phyloP scores from a whole-genome alignment of 35 echinoderm and acorn worm species.

The Chiridota heheva region DNA sequence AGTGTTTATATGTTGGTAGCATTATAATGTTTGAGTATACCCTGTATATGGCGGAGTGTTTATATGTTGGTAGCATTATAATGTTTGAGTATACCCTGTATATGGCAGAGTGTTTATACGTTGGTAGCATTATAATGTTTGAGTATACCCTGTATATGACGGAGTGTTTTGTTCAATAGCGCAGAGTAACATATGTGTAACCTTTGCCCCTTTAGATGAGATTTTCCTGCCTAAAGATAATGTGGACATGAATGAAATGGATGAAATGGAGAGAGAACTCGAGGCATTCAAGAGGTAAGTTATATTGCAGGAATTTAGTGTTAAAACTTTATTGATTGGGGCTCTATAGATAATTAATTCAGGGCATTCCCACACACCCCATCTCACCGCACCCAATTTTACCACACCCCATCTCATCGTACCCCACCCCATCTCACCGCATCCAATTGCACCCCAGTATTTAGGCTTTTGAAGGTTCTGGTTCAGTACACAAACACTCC shows the following conservation, averaged over 20 bases:
- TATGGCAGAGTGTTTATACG: too few species aligned
- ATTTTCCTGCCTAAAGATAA: slow-evolving; percentile 96
- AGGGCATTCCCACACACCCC: neutral
- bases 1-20: too few species aligned
- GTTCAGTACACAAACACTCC: neutral
- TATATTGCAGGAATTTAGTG: neutral
- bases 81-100: too few species aligned
- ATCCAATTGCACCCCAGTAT: neutral
- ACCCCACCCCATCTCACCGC: neutral
- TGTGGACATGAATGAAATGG: slow-evolving; percentile 91
- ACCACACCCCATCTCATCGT: neutral
- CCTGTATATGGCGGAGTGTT: too few species aligned
- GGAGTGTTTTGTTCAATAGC: too few species aligned
- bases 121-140: too few species aligned
- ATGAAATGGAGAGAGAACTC: slow-evolving; percentile 88
- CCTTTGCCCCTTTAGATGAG: slow-evolving; percentile 64
- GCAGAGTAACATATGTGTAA: too few species aligned
- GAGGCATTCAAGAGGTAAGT: slow-evolving; percentile 94
- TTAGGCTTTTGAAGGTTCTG: neutral
- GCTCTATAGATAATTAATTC: neutral
- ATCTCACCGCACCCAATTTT: neutral
- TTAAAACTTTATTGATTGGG: neutral
- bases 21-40: too few species aligned
- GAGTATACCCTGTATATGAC: too few species aligned
- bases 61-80: too few species aligned